Evolutionary conservation across 2,797 vertebrate species (phyloP).

Genomic region (Aldrovandia affinis): DNA sequence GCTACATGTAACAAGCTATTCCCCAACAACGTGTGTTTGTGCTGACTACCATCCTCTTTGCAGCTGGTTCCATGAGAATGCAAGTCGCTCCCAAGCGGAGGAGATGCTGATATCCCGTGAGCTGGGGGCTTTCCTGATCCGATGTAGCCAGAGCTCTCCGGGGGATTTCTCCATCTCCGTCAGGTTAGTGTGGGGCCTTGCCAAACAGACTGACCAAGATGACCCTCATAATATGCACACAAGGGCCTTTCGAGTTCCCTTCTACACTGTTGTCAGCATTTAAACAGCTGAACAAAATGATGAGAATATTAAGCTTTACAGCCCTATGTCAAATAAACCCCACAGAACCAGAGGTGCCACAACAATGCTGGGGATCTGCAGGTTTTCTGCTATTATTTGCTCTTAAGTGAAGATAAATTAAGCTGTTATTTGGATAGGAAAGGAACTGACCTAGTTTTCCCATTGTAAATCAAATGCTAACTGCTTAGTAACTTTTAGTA

Average conservation of each 20-base stretch:
- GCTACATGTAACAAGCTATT: no score
- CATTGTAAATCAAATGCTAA: neutral
- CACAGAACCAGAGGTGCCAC: neutral
- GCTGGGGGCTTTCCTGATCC: constrained; percentile 81
- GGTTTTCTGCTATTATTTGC: neutral
- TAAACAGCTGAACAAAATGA: neutral
- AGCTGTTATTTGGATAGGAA: neutral
- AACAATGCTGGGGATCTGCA: neutral
- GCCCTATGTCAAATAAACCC: neutral
- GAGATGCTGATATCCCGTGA: constrained; percentile 73
- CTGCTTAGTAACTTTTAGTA: neutral
- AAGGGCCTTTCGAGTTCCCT: neutral
- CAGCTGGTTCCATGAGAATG: constrained; percentile 84
- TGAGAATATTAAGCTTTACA: neutral
- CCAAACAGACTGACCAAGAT: no score
- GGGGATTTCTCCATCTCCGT: constrained; percentile 89
- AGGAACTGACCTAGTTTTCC: neutral
- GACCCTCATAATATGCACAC: neutral
- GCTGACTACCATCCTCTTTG: neutral
- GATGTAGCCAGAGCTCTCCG: constrained; percentile 83
- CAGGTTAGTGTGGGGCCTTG: constrained; percentile 65
- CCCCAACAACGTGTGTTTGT: neutral
- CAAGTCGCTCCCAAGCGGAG: constrained; percentile 75
- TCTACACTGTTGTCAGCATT: neutral
- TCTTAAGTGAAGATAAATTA: neutral